These are phyloP conservation scores for Macroglossus sobrinus DNA, from an alignment of 2,113 vertebrate species.

Conservation along the genomic window DNA sequence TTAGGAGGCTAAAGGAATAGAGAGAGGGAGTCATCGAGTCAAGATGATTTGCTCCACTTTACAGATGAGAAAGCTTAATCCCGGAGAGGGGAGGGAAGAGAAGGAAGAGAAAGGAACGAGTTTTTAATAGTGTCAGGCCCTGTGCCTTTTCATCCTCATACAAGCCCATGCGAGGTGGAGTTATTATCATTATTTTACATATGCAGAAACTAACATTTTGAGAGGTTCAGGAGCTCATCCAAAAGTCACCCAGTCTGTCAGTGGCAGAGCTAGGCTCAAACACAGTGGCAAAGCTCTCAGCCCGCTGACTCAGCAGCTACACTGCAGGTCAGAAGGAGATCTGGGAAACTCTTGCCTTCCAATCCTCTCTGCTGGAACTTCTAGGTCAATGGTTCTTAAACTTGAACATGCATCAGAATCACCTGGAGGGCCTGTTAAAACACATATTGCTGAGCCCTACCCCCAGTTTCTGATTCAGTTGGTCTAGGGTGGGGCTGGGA, in stretches of 20 bases:
- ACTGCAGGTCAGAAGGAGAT: neutral
- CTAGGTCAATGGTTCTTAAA: conserved; percentile 33
- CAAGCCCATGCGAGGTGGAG: neutral
- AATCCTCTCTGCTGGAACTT: neutral
- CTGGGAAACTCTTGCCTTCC: neutral
- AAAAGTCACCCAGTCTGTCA: neutral
- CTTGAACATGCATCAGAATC: neutral
- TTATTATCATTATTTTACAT: neutral
- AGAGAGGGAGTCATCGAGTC: neutral
- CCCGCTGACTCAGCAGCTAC: neutral
- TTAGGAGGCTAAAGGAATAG: neutral
- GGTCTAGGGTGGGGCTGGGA: conserved; percentile 23
- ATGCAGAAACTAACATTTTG: neutral
- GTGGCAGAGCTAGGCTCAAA: neutral
- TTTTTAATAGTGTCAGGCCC: neutral
- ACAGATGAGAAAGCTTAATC: neutral
- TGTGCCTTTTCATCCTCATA: neutral
- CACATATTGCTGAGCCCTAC: conserved; percentile 33
- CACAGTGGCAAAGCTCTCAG: neutral
- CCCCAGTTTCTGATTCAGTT: conserved; percentile 56
- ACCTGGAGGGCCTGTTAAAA: conserved; percentile 66
- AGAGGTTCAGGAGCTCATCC: neutral
- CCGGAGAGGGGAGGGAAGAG: neutral
- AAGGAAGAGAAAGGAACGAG: neutral
- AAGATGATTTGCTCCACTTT: neutral